Base-by-base conservation (phyloP, 2,797 vertebrate species). In the Hoplostethus atlanticus region DNA sequence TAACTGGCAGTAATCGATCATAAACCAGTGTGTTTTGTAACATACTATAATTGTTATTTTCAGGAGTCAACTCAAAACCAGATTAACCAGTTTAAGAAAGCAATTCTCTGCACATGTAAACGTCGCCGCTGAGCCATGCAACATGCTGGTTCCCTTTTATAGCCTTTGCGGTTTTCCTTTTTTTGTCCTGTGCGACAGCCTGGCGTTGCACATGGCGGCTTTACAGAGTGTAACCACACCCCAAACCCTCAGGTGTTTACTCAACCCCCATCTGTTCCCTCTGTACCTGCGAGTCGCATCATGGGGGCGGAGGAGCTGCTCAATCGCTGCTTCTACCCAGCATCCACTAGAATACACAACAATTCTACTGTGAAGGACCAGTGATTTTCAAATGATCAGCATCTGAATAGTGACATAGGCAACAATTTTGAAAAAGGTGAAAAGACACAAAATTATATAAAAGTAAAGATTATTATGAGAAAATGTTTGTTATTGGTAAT, bases 191-290 rank as follows among this genome's bases (percentile, higher is more conserved):
- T 61, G 60, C 11, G 16, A 58, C 78, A 68, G 71, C 50, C 75
- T 78, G 77, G 46, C 71, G 52, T 73, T 70, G 59, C 76, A 77
- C 75, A 77, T 15, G 74, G 67, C 42, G 79, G 79, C 77, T 72
- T 77, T 84, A 50, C 76, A 54, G 28, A 4, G 61, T 79, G 60
- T 57, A 85, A 84, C 79, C 86, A 80, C 42, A 36, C 10, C 61
- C 78, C 84, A 80, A 38, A 36, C 10, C 61, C 78, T 83, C 87
- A 89, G 90, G 88, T 89, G 88, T 86, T 87, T 74, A 73, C 84
- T 78, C 71, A 48, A 68, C 66, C 71, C 61, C 91, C 89, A 90
- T 90, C 89, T 91, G 91, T 71, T 89, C 69, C 73, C 63, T 73
- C 63, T 76, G 85, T 54, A 75, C 78, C 69, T 0, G 3, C 13